Evolutionary conservation across 2,113 vertebrate species (phyloP).

Genomic region (Ochotona curzoniae): DNA sequence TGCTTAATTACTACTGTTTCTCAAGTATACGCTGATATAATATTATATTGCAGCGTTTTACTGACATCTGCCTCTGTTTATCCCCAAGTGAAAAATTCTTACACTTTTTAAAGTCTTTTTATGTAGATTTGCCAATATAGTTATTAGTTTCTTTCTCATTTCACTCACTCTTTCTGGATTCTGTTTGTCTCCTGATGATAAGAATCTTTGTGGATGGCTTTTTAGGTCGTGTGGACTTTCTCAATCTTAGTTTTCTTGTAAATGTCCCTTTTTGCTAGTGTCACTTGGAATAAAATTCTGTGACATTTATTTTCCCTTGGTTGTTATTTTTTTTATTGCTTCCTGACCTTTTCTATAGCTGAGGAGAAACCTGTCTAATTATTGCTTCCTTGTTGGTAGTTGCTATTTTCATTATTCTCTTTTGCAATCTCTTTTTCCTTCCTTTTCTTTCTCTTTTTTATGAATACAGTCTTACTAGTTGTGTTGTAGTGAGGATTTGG

Average conservation of each 20-base stretch:
- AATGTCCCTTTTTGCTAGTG: slow-evolving; percentile 25
- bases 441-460: slow-evolving; percentile 11
- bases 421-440: background rate
- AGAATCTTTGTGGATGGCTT: background rate
- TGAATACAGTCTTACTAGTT: background rate
- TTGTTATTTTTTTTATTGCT: background rate
- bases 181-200: background rate
- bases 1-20: background rate
- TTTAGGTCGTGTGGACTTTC: background rate
- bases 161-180: background rate
- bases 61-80: background rate
- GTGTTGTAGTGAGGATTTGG: background rate
- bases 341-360: slow-evolving; percentile 43
- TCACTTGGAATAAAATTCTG: slow-evolving; percentile 9
- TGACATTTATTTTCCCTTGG: background rate
- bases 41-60: background rate
- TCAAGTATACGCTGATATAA: background rate
- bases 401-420: slow-evolving; percentile 2
- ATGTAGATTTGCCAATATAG: background rate
- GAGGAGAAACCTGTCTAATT: background rate
- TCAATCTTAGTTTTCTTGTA: slow-evolving; percentile 13
- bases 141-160: background rate
- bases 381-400: slow-evolving; percentile 1
- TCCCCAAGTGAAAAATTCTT: background rate
- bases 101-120: background rate